A percentile compares a stretch with the other conserved stretches of the same genome.
phyloP scores from a whole-genome alignment of 2,113 vertebrate species.

The Brachyhypopomus occidentalis region DNA sequence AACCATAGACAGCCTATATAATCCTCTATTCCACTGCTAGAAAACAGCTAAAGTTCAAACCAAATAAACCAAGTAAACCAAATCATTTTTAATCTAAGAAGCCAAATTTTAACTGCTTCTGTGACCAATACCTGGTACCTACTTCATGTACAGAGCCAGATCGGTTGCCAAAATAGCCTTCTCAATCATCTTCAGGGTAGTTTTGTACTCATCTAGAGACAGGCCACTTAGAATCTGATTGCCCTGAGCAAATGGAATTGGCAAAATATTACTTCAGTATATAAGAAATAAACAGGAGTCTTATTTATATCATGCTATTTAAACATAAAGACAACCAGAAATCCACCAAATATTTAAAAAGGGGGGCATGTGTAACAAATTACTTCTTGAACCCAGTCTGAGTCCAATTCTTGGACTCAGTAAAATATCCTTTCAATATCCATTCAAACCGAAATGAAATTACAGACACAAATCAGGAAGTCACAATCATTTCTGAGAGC shows the following conservation, averaged over 20 bases:
- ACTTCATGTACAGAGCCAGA: slow-evolving; percentile 95
- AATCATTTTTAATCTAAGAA: background rate
- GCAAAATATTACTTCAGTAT: background rate
- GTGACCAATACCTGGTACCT: slow-evolving; percentile 70
- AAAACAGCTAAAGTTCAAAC: too few species aligned
- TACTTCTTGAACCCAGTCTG: too few species aligned
- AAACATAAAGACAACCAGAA: too few species aligned
- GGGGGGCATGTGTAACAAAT: too few species aligned
- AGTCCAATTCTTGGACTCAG: too few species aligned
- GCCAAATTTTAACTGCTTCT: slow-evolving; percentile 26
- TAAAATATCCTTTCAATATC: too few species aligned
- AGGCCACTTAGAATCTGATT: slow-evolving; percentile 95
- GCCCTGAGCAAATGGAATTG: slow-evolving; percentile 73
- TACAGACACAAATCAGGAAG: too few species aligned
- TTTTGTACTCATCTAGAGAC: slow-evolving; percentile 93
- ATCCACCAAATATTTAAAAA: too few species aligned
- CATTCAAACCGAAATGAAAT: too few species aligned
- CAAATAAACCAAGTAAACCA: background rate
- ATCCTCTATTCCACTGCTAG: background rate
- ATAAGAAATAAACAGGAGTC: background rate
- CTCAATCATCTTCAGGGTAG: slow-evolving; percentile 93
- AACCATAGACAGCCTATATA: background rate
- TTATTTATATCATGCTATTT: too few species aligned
- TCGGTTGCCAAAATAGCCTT: slow-evolving; percentile 96
- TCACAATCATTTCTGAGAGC: too few species aligned